Base-by-base conservation (phyloP, 2,797 vertebrate species). In the Sphenopsis melanotis region DNA sequence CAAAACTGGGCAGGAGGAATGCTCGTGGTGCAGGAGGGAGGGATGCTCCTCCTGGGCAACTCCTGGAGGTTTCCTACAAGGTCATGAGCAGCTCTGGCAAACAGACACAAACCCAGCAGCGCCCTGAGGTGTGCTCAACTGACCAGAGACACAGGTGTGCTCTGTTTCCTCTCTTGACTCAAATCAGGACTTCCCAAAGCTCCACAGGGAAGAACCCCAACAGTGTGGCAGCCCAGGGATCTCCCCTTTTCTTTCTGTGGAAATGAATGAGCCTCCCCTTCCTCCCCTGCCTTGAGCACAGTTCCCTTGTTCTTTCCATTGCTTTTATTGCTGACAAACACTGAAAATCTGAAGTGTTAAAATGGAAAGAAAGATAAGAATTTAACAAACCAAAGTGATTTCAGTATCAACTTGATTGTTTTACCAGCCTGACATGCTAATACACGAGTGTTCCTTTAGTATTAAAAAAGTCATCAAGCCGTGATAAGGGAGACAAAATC, bases 301-400 rank as follows among this genome's bases (percentile, higher is more conserved):
- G 52, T 55, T 77, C 56, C 50, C 39, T 37, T 37, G 19, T 32
- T 81, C 32, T 47, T 77, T 10, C 41, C 42, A 41, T 52, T n/a
- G 8, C 10, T 78, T 70, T 59, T 71, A 36, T 39, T 81, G 60
- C 60, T 85, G 75, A 64, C 22, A 93, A 92, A 71, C 32, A 46
- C 24, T 22, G 36, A 49, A 76, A 41, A 30, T 82, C 17, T 36
- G 13, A 85, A 68, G 55, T 30, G 44, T 56, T 91, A 52, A 77
- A 87, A 77, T 57, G 39, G 77, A 91, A 93, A 82, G 11, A 7
- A 92, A 92, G 52, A 15, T 47, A 69, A 60, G 68, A 81, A 81
- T 88, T 94, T 93, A 92, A 87, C 85, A 89, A 94, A 94, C 15
- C 23, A 46, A 85, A 94, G 69, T 86, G 75, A 85, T 96, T 96